A percentile compares a stretch with the other conserved stretches of the same genome.
phyloP scores from a whole-genome alignment of 2,888 invertebrate genomes.

The Euphydryas editha region DNA sequence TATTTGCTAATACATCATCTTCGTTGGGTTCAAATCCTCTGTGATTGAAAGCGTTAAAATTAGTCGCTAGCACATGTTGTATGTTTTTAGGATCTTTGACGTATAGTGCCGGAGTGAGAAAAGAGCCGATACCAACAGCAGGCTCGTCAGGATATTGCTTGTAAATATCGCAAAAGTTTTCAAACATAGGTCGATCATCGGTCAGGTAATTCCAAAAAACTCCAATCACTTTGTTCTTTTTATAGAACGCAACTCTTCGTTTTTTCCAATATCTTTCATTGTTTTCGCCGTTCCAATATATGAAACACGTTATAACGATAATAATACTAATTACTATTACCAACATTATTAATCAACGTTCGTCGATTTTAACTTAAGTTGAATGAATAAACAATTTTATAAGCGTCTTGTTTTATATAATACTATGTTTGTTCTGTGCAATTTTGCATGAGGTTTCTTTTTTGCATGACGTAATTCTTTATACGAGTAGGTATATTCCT shows the following conservation, averaged over 20 bases:
- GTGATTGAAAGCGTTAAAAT: conserved; percentile 49
- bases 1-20: conserved; percentile 45
- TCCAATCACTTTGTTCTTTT: conserved; percentile 53
- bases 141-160: conserved; percentile 54
- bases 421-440: too few relatives aligned
- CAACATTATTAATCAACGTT: conserved; percentile 19
- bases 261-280: conserved; percentile 63
- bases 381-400: not conserved
- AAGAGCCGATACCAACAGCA: conserved; percentile 55
- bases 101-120: conserved; percentile 45
- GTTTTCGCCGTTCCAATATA: conserved; percentile 49
- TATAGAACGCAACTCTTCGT: conserved; percentile 56
- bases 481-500: too few relatives aligned
- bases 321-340: conserved; percentile 49
- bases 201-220: conserved; percentile 54
- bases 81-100: conserved; percentile 49
- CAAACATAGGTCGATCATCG: conserved; percentile 52
- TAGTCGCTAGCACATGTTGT: conserved; percentile 46
- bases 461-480: too few relatives aligned
- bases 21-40: conserved; percentile 43
- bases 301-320: conserved; percentile 37
- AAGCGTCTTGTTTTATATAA: not conserved
- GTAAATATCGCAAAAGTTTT: conserved; percentile 55
- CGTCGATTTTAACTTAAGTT: not conserved
- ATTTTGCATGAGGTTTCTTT: not conserved